These are phyloP conservation scores for Anthonomus grandis DNA, from an alignment of 1,140 invertebrate species.

Conservation along the genomic window DNA sequence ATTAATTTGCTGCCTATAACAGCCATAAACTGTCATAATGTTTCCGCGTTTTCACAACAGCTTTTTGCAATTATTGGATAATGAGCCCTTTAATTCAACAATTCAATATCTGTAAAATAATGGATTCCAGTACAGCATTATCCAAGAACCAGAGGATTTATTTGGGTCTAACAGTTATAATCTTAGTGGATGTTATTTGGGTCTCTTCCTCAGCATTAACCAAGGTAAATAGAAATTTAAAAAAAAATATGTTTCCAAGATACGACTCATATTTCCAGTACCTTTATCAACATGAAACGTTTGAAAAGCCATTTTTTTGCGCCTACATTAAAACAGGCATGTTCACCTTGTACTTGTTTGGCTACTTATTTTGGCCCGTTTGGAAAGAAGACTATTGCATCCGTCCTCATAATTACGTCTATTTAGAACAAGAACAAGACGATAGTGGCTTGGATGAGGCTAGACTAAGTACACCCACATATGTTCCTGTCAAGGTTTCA, in stretches of 20 bases:
- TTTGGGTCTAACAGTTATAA: constrained; percentile 70
- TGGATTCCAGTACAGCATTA: constrained; percentile 54
- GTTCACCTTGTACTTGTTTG: constrained; percentile 80
- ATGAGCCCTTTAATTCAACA: too few relatives aligned
- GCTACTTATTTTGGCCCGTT: constrained; percentile 76
- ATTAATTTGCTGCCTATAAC: too few relatives aligned
- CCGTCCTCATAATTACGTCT: constrained; percentile 62
- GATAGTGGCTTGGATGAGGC: constrained; percentile 62
- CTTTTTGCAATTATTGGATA: too few relatives aligned
- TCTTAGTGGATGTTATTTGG: constrained; percentile 85
- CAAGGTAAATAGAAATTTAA: constrained; percentile 56
- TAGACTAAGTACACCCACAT: constrained; percentile 71
- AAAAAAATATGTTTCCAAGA: background rate
- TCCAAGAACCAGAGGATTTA: constrained; percentile 71
- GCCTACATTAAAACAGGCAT: constrained; percentile 86
- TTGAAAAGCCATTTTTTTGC: constrained; percentile 84
- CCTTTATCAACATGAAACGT: constrained; percentile 75
- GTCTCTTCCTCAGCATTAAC: constrained; percentile 82
- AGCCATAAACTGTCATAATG: too few relatives aligned
- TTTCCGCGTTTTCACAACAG: too few relatives aligned
- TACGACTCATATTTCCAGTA: constrained; percentile 60
- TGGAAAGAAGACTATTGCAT: constrained; percentile 73
- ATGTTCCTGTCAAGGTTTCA: constrained; percentile 76
- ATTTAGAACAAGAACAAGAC: constrained; percentile 64
- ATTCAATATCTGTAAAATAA: too few relatives aligned